Conservation (phyloP, 2,797 vertebrate genomes). For the Mastacembelus armatus region DNA sequence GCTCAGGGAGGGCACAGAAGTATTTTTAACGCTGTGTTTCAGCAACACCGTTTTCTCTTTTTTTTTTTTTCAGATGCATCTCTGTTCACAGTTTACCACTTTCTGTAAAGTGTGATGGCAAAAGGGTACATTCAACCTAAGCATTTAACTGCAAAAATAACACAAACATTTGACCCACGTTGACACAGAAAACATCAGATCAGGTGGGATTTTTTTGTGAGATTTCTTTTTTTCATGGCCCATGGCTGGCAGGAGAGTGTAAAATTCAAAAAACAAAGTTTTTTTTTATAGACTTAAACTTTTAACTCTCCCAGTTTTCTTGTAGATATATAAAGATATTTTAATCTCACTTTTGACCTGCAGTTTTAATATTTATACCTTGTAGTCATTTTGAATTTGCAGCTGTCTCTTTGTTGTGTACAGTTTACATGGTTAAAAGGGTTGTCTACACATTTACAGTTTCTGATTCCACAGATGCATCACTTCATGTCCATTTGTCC, state of each 20-base stretch:
- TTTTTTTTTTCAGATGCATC: slow-evolving; percentile 14
- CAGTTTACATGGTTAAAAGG: too few species aligned
- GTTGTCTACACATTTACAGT: too few species aligned
- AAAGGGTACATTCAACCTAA: slow-evolving; percentile 26
- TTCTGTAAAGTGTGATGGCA: slow-evolving; percentile 29
- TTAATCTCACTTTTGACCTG: too few species aligned
- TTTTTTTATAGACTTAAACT: too few species aligned
- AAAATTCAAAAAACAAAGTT: too few species aligned
- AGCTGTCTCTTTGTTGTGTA: too few species aligned
- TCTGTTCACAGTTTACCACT: slow-evolving; percentile 46
- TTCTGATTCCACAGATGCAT: too few species aligned
- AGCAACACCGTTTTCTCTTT: slow-evolving; percentile 36
- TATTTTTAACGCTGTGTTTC: slow-evolving; percentile 70
- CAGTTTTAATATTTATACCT: too few species aligned
- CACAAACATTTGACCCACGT: not conserved
- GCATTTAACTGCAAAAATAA: slow-evolving; percentile 44
- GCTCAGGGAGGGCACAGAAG: slow-evolving; percentile 61
- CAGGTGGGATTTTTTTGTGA: not conserved
- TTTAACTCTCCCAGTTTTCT: too few species aligned
- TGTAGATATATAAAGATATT: too few species aligned
- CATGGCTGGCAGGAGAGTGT: not conserved
- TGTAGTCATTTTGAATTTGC: too few species aligned
- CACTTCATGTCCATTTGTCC: too few species aligned
- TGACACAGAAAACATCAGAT: slow-evolving; percentile 3
- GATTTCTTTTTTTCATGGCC: not conserved